Conservation (phyloP, 2,113 vertebrate species). For the Manacus vitellinus region DNA sequence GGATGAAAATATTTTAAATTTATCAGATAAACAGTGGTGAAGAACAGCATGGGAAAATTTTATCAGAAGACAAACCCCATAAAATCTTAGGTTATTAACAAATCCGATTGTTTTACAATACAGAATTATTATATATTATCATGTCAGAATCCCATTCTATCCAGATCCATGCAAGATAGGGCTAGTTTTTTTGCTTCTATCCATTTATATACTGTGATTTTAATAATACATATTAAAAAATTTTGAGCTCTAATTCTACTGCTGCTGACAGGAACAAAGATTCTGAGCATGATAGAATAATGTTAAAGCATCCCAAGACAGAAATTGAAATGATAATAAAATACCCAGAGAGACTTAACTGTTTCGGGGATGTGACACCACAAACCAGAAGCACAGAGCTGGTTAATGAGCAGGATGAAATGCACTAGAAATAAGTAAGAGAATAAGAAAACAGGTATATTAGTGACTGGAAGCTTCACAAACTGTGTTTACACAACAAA, state of each 20-base stretch:
- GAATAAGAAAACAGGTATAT: not conserved
- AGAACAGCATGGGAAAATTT: not conserved
- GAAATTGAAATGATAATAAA: not conserved
- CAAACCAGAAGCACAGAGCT: not conserved
- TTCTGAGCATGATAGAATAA: not conserved
- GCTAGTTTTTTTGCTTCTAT: not conserved
- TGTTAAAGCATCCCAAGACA: not conserved
- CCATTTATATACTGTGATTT: not conserved
- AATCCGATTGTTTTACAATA: not conserved
- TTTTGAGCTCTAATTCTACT: not conserved
- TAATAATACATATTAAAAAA: not conserved
- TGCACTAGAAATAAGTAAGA: not conserved
- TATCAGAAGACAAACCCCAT: not conserved
- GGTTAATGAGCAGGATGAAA: not conserved
- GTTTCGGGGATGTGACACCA: not conserved
- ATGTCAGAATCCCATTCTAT: not conserved
- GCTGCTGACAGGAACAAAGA: not conserved
- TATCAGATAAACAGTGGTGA: not conserved
- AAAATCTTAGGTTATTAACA: not conserved
- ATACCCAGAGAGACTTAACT: not conserved
- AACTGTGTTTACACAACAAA: not conserved
- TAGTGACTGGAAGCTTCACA: not conserved
- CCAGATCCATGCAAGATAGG: not conserved
- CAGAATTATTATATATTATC: not conserved
- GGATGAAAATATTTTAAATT: not conserved